A percentile compares a stretch with the other conserved stretches of the same genome.
These are phyloP conservation scores for Odontomyia ornata DNA, from an alignment of 2,888 invertebrate genomes.

Conservation along the genomic window DNA sequence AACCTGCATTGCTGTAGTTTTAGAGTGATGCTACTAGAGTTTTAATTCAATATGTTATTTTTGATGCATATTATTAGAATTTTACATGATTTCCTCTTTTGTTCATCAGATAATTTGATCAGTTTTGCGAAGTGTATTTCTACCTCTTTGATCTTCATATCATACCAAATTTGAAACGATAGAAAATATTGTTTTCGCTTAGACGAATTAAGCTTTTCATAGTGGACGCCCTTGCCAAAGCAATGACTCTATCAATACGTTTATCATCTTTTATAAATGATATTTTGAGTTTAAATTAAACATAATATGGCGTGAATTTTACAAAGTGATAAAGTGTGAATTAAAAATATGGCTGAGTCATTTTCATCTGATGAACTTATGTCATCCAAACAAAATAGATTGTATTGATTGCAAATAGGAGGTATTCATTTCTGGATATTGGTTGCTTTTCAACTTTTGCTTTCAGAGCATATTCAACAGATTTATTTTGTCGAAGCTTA, in stretches of 20 bases:
- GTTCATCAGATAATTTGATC: conserved; percentile 22
- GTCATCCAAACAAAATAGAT: conserved; percentile 55
- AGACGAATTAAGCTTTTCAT: conserved; percentile 58
- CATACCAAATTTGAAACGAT: conserved; percentile 53
- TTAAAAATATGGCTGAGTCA: conserved; percentile 34
- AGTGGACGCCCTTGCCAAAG: conserved; percentile 58
- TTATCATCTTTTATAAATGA: conserved; percentile 54
- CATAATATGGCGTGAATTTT: conserved; percentile 55
- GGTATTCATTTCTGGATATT: conserved; percentile 52
- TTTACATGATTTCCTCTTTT: too few relatives aligned
- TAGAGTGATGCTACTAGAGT: too few relatives aligned
- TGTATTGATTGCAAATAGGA: conserved; percentile 58
- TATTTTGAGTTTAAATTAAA: conserved; percentile 53
- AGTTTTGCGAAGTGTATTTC: conserved; percentile 8
- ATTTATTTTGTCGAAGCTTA: conserved; percentile 59
- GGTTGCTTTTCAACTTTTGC: conserved; percentile 51
- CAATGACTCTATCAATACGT: conserved; percentile 57
- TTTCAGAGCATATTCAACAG: conserved; percentile 55
- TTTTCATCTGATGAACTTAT: conserved; percentile 47
- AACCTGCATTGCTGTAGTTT: too few relatives aligned
- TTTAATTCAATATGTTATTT: too few relatives aligned
- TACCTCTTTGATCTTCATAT: conserved; percentile 14
- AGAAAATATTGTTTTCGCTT: conserved; percentile 61
- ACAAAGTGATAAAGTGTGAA: conserved; percentile 51
- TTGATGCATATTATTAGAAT: too few relatives aligned